Evolutionary conservation across 2,888 invertebrate genomes (phyloP).

Genomic region (Nasonia oneida): DNA sequence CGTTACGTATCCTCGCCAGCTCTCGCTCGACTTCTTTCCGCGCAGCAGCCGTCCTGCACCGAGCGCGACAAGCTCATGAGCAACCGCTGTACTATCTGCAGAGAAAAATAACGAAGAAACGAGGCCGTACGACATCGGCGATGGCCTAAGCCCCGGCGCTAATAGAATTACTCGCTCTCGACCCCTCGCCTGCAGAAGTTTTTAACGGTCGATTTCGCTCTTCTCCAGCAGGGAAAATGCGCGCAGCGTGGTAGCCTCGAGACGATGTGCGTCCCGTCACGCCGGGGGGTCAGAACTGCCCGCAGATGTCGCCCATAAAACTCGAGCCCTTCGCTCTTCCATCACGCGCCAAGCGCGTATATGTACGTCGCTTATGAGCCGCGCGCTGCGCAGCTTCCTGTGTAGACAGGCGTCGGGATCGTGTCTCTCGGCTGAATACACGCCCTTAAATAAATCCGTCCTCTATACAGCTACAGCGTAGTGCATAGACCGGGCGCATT

Average conservation of each 20-base stretch:
- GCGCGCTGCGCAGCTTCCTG: not conserved
- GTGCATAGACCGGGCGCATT: not conserved
- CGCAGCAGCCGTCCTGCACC: not conserved
- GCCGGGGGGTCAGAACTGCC: slow-evolving; percentile 77
- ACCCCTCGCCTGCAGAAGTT: slow-evolving; percentile 68
- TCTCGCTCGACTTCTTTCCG: not conserved
- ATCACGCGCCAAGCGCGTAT: not conserved
- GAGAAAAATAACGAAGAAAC: not conserved
- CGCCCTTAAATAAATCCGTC: slow-evolving; percentile 77
- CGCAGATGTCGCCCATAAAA: slow-evolving; percentile 78
- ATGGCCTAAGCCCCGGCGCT: slow-evolving; percentile 63
- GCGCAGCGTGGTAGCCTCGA: slow-evolving; percentile 45
- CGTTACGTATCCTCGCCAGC: not conserved
- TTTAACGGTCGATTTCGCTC: slow-evolving; percentile 78
- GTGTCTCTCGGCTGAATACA: slow-evolving; percentile 75
- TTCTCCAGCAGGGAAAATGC: slow-evolving; percentile 33
- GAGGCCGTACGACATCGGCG: slow-evolving; percentile 4
- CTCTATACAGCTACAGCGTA: slow-evolving; percentile 17
- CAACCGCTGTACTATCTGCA: not conserved
- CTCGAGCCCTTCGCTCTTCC: slow-evolving; percentile 63
- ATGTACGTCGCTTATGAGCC: not conserved
- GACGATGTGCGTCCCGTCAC: slow-evolving; percentile 75
- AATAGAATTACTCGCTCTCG: slow-evolving; percentile 73
- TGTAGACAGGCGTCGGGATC: slow-evolving; percentile 63
- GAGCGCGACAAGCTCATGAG: not conserved